Percentiles rank a stretch among this genome's conserved stretches.
These are phyloP conservation scores for Brassicogethes aeneus DNA, from an alignment of 2,888 invertebrate species.

Conservation along the genomic window DNA sequence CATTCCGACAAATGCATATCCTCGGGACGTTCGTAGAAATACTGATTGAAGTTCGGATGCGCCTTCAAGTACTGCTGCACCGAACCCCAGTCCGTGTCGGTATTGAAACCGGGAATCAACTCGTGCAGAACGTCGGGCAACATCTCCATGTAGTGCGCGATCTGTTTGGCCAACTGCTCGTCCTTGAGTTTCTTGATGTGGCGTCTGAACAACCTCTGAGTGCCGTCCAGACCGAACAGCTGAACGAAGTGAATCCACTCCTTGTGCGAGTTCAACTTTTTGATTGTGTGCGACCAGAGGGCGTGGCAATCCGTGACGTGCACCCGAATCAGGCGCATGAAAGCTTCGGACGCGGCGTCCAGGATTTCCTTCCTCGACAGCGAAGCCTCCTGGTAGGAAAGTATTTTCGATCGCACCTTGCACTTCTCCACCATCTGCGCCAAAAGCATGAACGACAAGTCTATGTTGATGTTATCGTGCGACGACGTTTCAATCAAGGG, in stretches of 20 bases:
- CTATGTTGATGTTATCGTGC: conserved; percentile 93
- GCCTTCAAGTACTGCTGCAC: conserved; percentile 78
- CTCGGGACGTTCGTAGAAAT: conserved; percentile 80
- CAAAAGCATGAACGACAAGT: conserved; percentile 79
- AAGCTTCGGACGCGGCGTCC: conserved; percentile 85
- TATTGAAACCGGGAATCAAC: conserved; percentile 67
- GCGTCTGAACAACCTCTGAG: conserved; percentile 61
- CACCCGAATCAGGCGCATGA: conserved; percentile 75
- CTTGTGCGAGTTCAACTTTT: conserved; percentile 76
- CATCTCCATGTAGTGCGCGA: conserved; percentile 68
- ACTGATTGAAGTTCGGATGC: conserved; percentile 89
- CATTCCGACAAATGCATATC: conserved; percentile 71
- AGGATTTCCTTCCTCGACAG: conserved; percentile 78
- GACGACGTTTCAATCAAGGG: conserved; percentile 91
- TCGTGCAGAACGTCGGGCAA: conserved; percentile 69
- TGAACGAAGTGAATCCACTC: conserved; percentile 87
- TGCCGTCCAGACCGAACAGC: conserved; percentile 57
- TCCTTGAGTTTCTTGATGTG: conserved; percentile 76
- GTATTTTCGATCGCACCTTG: conserved; percentile 61
- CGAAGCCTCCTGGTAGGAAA: conserved; percentile 76
- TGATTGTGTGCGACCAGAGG: conserved; percentile 78
- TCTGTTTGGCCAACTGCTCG: conserved; percentile 66
- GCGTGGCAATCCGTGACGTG: conserved; percentile 77
- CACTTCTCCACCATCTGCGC: conserved; percentile 90
- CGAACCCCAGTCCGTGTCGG: conserved; percentile 74